A percentile compares a stretch with the other conserved stretches of the same genome.
These are phyloP conservation scores for Xanthorhoe designata DNA, from an alignment of 2,888 invertebrate species.

Conservation along the genomic window DNA sequence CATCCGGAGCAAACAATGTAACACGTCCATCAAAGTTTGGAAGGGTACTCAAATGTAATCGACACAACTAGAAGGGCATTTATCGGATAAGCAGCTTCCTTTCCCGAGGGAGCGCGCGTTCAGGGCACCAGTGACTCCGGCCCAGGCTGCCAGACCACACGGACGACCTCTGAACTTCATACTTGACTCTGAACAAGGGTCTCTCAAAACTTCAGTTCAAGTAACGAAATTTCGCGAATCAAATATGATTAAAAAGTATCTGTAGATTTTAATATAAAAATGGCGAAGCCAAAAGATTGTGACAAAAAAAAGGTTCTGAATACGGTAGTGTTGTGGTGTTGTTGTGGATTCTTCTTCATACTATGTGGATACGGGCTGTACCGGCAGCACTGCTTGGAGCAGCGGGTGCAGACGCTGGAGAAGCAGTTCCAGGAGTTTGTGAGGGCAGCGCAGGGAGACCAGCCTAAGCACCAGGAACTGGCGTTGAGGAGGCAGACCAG, in stretches of 20 bases:
- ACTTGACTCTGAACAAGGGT: slow-evolving; percentile 46
- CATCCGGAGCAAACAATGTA: slow-evolving; percentile 68
- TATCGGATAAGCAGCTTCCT: slow-evolving; percentile 79
- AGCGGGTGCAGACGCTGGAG: slow-evolving; percentile 69
- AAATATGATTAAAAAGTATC: slow-evolving; percentile 13
- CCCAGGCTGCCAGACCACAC: slow-evolving; percentile 50
- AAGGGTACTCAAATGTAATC: slow-evolving; percentile 78
- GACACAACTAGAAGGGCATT: slow-evolving; percentile 82
- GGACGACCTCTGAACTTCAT: slow-evolving; percentile 54
- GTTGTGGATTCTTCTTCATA: slow-evolving; percentile 71
- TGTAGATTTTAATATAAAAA: slow-evolving; percentile 43
- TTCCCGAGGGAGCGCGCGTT: slow-evolving; percentile 74
- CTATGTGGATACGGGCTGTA: slow-evolving; percentile 73
- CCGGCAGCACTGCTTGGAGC: slow-evolving; percentile 73
- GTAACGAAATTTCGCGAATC: neutral
- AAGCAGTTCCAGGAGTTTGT: slow-evolving; percentile 57
- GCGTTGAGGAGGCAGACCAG: slow-evolving; percentile 65
- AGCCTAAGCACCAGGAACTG: slow-evolving; percentile 50
- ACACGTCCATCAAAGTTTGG: slow-evolving; percentile 81
- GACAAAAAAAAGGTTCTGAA: slow-evolving; percentile 62
- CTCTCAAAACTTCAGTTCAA: slow-evolving; percentile 6
- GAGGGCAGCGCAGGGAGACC: slow-evolving; percentile 39
- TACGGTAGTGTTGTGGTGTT: slow-evolving; percentile 76
- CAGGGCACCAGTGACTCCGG: slow-evolving; percentile 52
- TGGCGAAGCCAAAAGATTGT: slow-evolving; percentile 67